A percentile compares a stretch with the other conserved stretches of the same genome.
Evolutionary conservation across 2,888 invertebrate species (phyloP).

Genomic region (Cremastobaeus sp.): DNA sequence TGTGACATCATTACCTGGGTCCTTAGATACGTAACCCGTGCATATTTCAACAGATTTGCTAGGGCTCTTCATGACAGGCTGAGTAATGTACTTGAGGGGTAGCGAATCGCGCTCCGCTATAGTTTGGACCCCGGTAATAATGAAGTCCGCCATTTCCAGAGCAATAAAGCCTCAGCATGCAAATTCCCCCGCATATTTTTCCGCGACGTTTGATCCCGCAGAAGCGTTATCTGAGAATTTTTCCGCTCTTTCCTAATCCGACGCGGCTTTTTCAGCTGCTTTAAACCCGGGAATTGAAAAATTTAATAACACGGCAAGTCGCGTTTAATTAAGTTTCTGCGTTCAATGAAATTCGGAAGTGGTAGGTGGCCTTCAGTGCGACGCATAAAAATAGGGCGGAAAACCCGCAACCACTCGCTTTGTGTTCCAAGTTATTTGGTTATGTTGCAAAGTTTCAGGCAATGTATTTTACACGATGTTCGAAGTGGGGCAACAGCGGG

Average conservation of each 20-base stretch:
- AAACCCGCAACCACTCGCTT: slow-evolving; percentile 16
- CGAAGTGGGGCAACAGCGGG: slow-evolving; percentile 18
- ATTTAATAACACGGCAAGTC: slow-evolving; percentile 22
- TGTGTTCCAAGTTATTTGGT: slow-evolving; percentile 32
- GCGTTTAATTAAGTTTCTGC: slow-evolving; percentile 29
- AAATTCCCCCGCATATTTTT: slow-evolving; percentile 66
- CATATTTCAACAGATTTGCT: slow-evolving; percentile 70
- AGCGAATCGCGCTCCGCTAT: slow-evolving; percentile 49
- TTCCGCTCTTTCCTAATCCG: slow-evolving; percentile 27
- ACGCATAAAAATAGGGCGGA: slow-evolving; percentile 16
- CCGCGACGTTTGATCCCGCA: slow-evolving; percentile 57
- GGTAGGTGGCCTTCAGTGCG: slow-evolving; percentile 5
- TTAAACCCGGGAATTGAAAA: slow-evolving; percentile 31
- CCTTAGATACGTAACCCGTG: slow-evolving; percentile 61
- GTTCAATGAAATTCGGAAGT: slow-evolving; percentile 17
- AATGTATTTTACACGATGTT: slow-evolving; percentile 12
- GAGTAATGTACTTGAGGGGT: slow-evolving; percentile 65
- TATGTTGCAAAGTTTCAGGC: slow-evolving; percentile 9
- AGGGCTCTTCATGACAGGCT: slow-evolving; percentile 66
- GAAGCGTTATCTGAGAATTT: slow-evolving; percentile 39
- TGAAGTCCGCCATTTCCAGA: slow-evolving; percentile 62
- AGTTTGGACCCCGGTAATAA: slow-evolving; percentile 61
- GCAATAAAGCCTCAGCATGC: slow-evolving; percentile 66
- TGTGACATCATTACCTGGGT: slow-evolving; percentile 58
- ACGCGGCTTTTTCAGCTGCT: slow-evolving; percentile 17